These are phyloP conservation scores for Scolopax mira DNA, from an alignment of 2,113 vertebrate genomes.

Conservation along the genomic window DNA sequence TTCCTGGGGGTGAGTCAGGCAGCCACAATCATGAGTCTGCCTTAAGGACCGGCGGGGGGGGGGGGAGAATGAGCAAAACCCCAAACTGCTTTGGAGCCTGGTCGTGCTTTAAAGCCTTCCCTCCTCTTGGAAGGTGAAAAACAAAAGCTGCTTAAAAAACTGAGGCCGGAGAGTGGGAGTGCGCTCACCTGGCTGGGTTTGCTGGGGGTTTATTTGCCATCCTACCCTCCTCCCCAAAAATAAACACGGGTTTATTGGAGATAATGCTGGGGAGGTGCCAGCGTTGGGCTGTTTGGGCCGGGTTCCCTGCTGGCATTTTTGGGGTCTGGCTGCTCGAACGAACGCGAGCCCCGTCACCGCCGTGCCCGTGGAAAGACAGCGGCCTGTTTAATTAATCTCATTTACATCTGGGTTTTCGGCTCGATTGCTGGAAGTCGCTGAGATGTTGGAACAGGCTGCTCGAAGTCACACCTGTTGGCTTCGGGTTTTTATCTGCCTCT, in stretches of 20 bases:
- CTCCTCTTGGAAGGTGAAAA: background rate
- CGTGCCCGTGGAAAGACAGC: background rate
- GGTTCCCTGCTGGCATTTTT: accelerated
- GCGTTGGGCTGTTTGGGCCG: background rate
- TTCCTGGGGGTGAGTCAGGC: slow-evolving; percentile 28
- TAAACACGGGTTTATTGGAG: background rate
- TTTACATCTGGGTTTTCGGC: background rate
- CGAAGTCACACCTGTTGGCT: background rate
- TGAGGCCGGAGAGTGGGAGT: accelerated
- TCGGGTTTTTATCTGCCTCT: background rate
- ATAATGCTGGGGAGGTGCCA: background rate
- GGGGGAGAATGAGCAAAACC: background rate
- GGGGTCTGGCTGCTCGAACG: background rate
- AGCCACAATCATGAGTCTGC: background rate
- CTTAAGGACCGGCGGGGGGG: background rate
- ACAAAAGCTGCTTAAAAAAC: background rate
- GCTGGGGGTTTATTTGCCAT: background rate
- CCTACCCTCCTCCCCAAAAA: background rate
- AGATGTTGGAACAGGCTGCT: background rate
- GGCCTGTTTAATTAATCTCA: background rate
- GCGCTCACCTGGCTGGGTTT: background rate
- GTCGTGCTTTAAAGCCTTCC: background rate
- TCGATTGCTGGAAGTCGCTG: background rate
- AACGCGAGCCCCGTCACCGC: accelerated
- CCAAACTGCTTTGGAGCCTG: background rate